A percentile compares a stretch with the other conserved stretches of the same genome.
Evolutionary conservation across 1,140 invertebrate species (phyloP).

Genomic region (Polypedilum pembai): DNA sequence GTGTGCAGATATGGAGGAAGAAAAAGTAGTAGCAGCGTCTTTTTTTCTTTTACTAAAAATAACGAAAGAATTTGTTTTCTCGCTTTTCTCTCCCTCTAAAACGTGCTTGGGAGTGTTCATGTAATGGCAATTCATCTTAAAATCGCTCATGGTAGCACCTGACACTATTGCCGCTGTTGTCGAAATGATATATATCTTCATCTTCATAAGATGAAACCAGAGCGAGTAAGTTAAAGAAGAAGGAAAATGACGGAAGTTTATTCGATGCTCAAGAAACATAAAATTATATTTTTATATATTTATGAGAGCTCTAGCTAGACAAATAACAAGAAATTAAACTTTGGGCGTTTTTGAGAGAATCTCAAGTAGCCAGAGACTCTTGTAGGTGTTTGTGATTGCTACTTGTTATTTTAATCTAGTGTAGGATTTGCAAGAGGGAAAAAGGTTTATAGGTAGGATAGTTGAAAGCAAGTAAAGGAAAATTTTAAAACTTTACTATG

Average conservation of each 20-base stretch:
- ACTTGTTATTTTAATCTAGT: too few relatives aligned
- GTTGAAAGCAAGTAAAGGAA: neutral
- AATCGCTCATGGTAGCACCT: conserved; percentile 9
- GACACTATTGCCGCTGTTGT: neutral
- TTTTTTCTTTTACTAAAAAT: neutral
- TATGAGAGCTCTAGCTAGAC: too few relatives aligned
- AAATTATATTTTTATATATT: too few relatives aligned
- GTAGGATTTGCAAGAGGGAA: neutral
- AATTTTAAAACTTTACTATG: neutral
- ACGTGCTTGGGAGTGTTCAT: neutral
- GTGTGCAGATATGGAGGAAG: neutral
- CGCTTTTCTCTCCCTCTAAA: neutral
- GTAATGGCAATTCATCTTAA: conserved; percentile 3
- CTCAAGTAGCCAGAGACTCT: too few relatives aligned
- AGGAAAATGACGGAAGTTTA: too few relatives aligned
- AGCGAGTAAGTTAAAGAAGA: too few relatives aligned
- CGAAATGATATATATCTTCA: neutral
- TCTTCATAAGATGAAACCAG: neutral
- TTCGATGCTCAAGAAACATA: too few relatives aligned
- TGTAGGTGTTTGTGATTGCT: too few relatives aligned
- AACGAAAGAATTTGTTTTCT: neutral
- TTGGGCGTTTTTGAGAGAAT: too few relatives aligned
- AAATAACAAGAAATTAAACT: too few relatives aligned
- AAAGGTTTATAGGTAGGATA: too few relatives aligned
- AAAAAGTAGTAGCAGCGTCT: neutral